Base-by-base conservation (phyloP, 2,888 invertebrate species). In the Biston stratarius region DNA sequence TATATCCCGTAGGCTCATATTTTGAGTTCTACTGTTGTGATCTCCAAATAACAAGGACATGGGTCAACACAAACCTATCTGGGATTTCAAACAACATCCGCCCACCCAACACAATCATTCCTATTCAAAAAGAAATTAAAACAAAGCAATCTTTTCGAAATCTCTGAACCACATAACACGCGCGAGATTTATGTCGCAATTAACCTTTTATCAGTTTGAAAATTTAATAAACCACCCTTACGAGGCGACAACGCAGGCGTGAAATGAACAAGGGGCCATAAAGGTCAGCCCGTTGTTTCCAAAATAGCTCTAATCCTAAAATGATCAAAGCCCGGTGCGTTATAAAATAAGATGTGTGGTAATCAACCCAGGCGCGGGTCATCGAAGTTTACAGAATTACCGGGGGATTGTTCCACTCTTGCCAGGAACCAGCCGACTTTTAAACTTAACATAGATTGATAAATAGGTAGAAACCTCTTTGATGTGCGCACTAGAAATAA, bases 211-310 rank as follows among this genome's bases (percentile, higher is more conserved):
- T 71, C 70, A 71, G 67, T 73, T 69, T 69, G 68, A 73, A 73
- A 71, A 73, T 74, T 73, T 71, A 73, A 71, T 72, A 72, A 70
- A 64, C 60, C 62, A n/a, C 63, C 68, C 53, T 60, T 56, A 47
- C 64, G 53, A 61, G 52, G 58, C 64, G 69, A 71, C 71, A 65
- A 67, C 60, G 64, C 72, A 57, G 53, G 66, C 77, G 77, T 74
- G 73, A 72, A 74, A 74, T 68, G 70, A 56, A 53, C 66, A 64
- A 73, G 57, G 24, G 66, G 74, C 58, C 57, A 60, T 48, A 82
- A 84, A 84, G 84, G 84, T 80, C 80, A 71, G 60, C 15, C 59
- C 47, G 69, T 55, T 70, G 71, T 73, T 75, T 76, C 70, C 44
- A 56, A 78, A 82, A 83, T 81, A 81, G 76, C 73, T 73, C 55